These are phyloP conservation scores for Dasypus novemcinctus DNA, from an alignment of 2,113 vertebrate genomes.

Conservation along the genomic window DNA sequence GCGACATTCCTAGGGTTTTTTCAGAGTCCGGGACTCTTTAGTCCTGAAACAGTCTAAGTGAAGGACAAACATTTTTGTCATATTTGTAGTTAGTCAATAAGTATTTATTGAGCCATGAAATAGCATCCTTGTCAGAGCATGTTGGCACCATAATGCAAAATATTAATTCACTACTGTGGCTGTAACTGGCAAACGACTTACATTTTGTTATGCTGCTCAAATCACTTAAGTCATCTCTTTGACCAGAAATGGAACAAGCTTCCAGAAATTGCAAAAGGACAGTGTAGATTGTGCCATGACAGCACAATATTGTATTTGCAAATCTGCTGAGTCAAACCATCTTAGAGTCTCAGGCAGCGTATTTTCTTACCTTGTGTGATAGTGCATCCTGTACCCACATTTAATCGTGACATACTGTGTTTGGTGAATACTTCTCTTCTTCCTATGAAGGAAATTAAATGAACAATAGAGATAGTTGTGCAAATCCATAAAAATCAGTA, in stretches of 20 bases:
- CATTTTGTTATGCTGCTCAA: slow-evolving; percentile 39
- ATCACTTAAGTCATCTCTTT: slow-evolving; percentile 45
- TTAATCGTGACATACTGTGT: background rate
- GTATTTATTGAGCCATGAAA: slow-evolving; percentile 55
- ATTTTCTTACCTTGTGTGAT: background rate
- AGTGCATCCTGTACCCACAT: background rate
- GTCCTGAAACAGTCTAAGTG: background rate
- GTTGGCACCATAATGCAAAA: background rate
- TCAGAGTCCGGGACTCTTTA: slow-evolving; percentile 21
- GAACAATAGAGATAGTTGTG: background rate
- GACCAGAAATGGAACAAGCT: slow-evolving; percentile 1
- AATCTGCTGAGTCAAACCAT: background rate
- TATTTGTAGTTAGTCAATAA: slow-evolving; percentile 54
- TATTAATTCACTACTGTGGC: slow-evolving; percentile 43
- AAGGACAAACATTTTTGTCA: slow-evolving; percentile 58
- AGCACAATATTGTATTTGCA: background rate
- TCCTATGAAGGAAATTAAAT: background rate
- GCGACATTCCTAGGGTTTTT: background rate
- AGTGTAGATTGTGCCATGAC: slow-evolving; percentile 1
- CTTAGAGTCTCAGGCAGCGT: background rate
- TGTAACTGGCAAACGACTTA: slow-evolving; percentile 26
- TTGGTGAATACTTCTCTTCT: background rate
- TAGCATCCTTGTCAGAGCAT: slow-evolving; percentile 38
- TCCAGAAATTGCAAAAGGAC: slow-evolving; percentile 47
- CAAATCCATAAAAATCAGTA: background rate